Evolutionary conservation across 2,888 invertebrate species (phyloP).

Genomic region (Oxytorus armatus): DNA sequence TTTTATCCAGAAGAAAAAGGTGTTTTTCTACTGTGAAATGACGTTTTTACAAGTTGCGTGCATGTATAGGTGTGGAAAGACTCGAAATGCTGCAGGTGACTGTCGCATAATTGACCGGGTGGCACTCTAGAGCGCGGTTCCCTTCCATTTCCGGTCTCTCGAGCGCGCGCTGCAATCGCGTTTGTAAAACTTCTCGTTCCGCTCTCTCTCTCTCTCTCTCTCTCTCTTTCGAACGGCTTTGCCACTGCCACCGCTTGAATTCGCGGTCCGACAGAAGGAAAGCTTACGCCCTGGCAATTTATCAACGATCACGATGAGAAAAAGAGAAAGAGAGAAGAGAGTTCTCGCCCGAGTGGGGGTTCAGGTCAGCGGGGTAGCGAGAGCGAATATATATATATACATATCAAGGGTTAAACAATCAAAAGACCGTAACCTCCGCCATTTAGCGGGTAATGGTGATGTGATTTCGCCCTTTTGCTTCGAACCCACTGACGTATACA

Average conservation of each 20-base stretch:
- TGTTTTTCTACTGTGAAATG: background rate
- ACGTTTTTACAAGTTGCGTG: constrained; percentile 1
- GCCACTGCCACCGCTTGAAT: constrained; percentile 24
- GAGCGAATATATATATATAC: constrained; percentile 59
- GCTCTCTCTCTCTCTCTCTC: constrained; percentile 37
- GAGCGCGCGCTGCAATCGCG: constrained; percentile 18
- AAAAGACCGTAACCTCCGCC: constrained; percentile 47
- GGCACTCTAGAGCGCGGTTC: constrained; percentile 48
- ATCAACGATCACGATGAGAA: constrained; percentile 60
- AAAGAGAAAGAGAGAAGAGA: constrained; percentile 11
- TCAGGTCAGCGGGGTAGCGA: constrained; percentile 45
- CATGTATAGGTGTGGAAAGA: constrained; percentile 4
- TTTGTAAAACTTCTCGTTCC: constrained; percentile 54
- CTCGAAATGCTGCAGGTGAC: constrained; percentile 63
- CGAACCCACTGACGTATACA: background rate
- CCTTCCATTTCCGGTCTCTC: constrained; percentile 61
- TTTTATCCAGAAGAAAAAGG: background rate
- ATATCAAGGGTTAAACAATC: constrained; percentile 69
- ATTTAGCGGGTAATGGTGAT: constrained; percentile 3
- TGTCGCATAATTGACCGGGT: constrained; percentile 68
- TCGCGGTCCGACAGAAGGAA: constrained; percentile 34
- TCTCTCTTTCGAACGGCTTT: constrained; percentile 7
- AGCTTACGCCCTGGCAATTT: constrained; percentile 63
- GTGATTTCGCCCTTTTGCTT: constrained; percentile 17
- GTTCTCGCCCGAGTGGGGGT: constrained; percentile 29